phyloP scores from a whole-genome alignment of 2,888 invertebrate genomes.

The Odontocolon sp. region DNA sequence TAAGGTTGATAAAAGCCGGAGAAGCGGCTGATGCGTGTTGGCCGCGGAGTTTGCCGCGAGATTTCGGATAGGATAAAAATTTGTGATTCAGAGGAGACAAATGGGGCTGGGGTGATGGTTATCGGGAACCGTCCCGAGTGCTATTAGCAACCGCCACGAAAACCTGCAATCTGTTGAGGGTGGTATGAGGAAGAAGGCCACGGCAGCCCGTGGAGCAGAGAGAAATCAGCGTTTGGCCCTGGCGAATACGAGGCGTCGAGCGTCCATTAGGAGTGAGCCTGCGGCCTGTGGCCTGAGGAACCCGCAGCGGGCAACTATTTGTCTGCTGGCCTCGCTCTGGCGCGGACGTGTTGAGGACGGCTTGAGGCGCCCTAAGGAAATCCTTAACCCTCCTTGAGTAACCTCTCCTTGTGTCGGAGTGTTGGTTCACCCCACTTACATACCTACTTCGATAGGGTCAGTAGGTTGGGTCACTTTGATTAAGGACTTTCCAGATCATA shows the following conservation, averaged over 20 bases:
- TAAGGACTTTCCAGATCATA: no score
- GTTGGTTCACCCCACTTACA: slow-evolving; percentile 32
- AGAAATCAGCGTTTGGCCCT: slow-evolving; percentile 70
- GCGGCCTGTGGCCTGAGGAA: slow-evolving; percentile 22
- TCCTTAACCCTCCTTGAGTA: slow-evolving; percentile 54
- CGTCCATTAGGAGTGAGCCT: slow-evolving; percentile 55
- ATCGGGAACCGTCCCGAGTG: slow-evolving; percentile 63
- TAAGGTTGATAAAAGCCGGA: slow-evolving; percentile 49
- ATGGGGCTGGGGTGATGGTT: slow-evolving; percentile 62
- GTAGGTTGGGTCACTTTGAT: no score
- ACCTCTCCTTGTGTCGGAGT: slow-evolving; percentile 37
- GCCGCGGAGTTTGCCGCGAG: slow-evolving; percentile 41
- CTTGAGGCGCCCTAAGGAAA: slow-evolving; percentile 59
- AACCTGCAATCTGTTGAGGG: slow-evolving; percentile 74
- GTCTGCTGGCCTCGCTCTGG: slow-evolving; percentile 57
- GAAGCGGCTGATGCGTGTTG: slow-evolving; percentile 37
- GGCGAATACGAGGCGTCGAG: slow-evolving; percentile 60
- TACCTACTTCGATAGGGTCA: no score
- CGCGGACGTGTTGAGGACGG: slow-evolving; percentile 61
- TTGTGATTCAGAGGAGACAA: slow-evolving; percentile 61
- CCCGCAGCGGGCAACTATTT: slow-evolving; percentile 56
- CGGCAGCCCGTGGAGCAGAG: slow-evolving; percentile 54
- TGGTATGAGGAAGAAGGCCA: slow-evolving; percentile 1
- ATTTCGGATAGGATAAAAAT: slow-evolving; percentile 59
- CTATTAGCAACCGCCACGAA: slow-evolving; percentile 76